Base-by-base conservation (phyloP, 1,140 invertebrate genomes). In the Ips nitidus region DNA sequence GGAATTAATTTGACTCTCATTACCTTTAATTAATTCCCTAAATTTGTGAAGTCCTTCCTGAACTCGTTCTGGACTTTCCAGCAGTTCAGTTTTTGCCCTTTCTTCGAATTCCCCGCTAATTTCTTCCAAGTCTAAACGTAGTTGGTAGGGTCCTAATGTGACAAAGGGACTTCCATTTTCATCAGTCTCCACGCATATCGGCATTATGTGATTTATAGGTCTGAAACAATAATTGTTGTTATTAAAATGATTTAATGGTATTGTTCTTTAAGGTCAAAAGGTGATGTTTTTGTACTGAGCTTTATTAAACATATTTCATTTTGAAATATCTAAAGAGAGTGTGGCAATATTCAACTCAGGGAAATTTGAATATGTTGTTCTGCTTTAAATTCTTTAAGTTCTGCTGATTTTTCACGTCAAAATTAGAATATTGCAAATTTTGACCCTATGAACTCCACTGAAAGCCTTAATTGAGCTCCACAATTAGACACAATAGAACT, bases 1-100 rank as follows among this genome's bases (percentile, higher is more conserved):
- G 22, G 22, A 22, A 22, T 22, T 22, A 22, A 22, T 22, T 22
- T 22, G 22, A 22, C 22, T 22, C 22, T 22, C 22, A 22, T 73
- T 73, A 83, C 88, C 86, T 75, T 87, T 83, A 0, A 91, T 78
- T 36, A 88, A 78, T 73, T 86, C 82, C 60, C 82, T 82, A 1
- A 91, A 79, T 42, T 83, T 83, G 58, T 77, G 80, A 5, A 91
- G 75, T 40, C 84, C 86, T 39, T 85, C 79, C 72, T 86, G 83
- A 1, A 87, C 81, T 62, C 84, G 84, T 72, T 89, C 88, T 0
- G 88, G 86, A 0, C 84, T 85, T 75, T 92, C 90, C 45, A 89
- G 78, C 0, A 92, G 76, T 76, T 92, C 90, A 41, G 84, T 85
- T 65, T 82, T 80, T 1, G 90, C 89, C 56, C 88, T 82, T 66